Conservation (phyloP, 2,888 invertebrate species). For the Pollenia angustigena region DNA sequence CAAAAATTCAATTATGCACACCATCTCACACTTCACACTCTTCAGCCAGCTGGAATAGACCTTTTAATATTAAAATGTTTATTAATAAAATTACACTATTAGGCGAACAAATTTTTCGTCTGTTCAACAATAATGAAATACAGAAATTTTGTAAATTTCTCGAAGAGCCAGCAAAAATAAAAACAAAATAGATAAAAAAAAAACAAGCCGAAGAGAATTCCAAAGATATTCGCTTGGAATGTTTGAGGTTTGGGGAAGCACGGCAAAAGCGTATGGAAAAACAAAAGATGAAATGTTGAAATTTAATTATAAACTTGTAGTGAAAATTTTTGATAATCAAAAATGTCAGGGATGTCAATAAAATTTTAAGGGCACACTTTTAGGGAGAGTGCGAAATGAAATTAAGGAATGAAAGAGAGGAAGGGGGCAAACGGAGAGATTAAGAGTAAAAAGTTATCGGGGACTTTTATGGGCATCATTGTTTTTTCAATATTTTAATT, state of each 20-base stretch:
- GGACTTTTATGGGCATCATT: too few species aligned
- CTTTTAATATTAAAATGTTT: background rate
- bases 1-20: conserved; percentile 12
- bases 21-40: background rate
- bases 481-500: too few species aligned
- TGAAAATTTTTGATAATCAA: conserved; percentile 2
- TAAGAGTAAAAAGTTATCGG: too few species aligned
- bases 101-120: background rate
- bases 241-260: conserved; percentile 7
- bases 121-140: background rate
- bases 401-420: background rate
- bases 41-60: background rate
- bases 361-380: conserved; percentile 45
- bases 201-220: background rate
- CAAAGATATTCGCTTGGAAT: background rate
- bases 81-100: conserved; percentile 18
- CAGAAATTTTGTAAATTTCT: background rate
- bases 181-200: background rate
- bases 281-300: background rate
- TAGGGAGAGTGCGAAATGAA: background rate
- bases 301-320: conserved; percentile 25
- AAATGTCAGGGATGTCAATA: conserved; percentile 11
- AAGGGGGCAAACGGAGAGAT: too few species aligned
- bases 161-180: background rate
- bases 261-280: background rate